Percentiles rank a stretch among this genome's conserved stretches.
Conservation (phyloP, 2,113 vertebrate species). For the mouse (Mus musculus) region DNA sequence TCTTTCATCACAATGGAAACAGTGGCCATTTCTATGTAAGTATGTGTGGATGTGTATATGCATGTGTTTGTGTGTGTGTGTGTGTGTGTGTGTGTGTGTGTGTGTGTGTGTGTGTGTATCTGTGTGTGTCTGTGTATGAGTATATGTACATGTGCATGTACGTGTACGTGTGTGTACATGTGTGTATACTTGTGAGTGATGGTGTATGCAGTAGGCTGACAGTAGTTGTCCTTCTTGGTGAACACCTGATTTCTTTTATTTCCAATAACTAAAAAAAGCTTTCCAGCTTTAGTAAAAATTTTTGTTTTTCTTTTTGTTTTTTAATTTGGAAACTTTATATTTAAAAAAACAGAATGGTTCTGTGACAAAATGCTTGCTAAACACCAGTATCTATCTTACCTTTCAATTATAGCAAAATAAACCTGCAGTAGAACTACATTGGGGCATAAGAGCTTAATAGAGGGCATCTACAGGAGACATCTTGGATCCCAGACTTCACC, state of each 20-base stretch:
- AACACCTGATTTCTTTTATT: neutral
- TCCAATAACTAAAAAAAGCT: neutral
- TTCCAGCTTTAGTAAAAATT: neutral
- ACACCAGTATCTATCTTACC: neutral
- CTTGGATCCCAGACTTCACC: no score
- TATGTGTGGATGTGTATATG: no score
- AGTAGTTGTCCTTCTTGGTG: neutral
- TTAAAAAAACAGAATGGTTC: neutral
- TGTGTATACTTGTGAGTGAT: neutral
- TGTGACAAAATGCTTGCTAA: neutral
- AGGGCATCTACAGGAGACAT: no score
- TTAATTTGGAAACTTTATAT: neutral
- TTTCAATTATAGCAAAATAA: neutral
- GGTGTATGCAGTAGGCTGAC: neutral
- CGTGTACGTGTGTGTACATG: no score
- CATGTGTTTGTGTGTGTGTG: no score
- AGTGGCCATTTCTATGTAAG: neutral
- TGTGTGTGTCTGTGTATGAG: neutral
- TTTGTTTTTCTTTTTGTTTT: neutral
- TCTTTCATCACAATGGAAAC: neutral
- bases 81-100: neutral
- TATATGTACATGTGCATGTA: no score
- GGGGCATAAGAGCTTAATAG: neutral
- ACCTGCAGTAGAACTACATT: neutral
- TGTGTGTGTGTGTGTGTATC: neutral